Base-by-base conservation (phyloP, 1,140 invertebrate genomes). In the Listronotus bonariensis region DNA sequence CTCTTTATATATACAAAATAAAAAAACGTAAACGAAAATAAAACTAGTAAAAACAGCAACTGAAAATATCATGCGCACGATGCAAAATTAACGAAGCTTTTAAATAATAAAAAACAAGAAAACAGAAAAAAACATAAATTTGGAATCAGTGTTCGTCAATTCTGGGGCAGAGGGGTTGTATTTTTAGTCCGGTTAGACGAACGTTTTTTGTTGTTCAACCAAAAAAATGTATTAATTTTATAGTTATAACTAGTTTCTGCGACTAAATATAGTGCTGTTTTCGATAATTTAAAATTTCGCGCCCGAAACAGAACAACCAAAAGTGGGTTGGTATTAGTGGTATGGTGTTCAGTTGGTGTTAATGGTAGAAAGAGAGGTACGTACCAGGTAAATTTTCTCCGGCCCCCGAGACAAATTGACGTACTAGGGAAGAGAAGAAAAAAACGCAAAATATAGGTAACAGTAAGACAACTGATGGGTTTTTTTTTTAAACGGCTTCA, bases 331-430 rank as follows among this genome's bases (percentile, higher is more conserved):
- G 43, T 65, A 58, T 52, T 62, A 68, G 71, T 74, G 69, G 71
- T 75, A 73, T 74, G 75, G 74, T 77, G 75, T 77, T 73, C 67
- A 74, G 69, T 76, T 75, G 72, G 76, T 76, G 74, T 76, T 71
- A 74, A 65, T 74, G 72, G 70, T 74, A 72, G 68, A 76, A 71
- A 71, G 68, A 74, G 56, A 72, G 68, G 75, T 86, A 87, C 86
- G 82, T 87, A 87, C 86, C 85, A 84, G 85, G 84, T 79, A 86
- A 82, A 85, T 85, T 86, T 81, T 86, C 85, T 84, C 84, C 85
- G 80, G 84, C 83, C 82, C 85, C 84, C 84, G 84, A 85, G 82
- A 86, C 84, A 85, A 85, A 87, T 80, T 86, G 86, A 85, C 85
- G 85, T 84, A 87, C 85, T 87, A 86, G 83, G 84, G 83, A 85